Evolutionary conservation across 1,140 invertebrate genomes (phyloP), one percentile per base, ranked within the genome.

Genomic region (Drusus annulatus): DNA sequence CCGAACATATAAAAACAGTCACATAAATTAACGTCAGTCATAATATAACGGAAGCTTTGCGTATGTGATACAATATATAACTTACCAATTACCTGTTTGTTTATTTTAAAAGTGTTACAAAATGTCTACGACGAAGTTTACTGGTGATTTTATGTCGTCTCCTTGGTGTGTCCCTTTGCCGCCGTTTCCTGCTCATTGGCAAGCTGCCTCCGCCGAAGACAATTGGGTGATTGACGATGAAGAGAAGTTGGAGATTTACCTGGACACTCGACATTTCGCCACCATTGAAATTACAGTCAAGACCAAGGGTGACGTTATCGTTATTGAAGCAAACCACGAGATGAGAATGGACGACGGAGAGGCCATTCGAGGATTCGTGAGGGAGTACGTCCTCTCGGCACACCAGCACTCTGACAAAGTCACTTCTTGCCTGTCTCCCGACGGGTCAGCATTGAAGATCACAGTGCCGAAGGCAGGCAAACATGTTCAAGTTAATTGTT

Each of bases 281-380:
- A 94, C 95, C 0, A 92, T 93, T 56, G 95, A 96, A 85, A 92
- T 96, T 10, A 90, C 90, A n/a, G 94, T 96, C 0, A 95, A 94
- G 85, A 93, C 93, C 2, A 91, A 92, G 6, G 94, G 94, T 54
- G 92, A 92, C 65, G 88, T 86, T 1, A 86, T 94, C 0, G 83
- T 93, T 2, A 87, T 94, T 0, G 91, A 93, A 79, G 93, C 90
- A 1, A 93, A 94, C 76, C 92, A 94, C 81, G 93, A 94, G 80
- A 92, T 92, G 50, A 86, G 90, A 63, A 93, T 94, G 60, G 90
- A 93, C 23, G 92, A 94, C 78, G 94, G 94, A 0, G 92, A 85
- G 73, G 91, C 94, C 2, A 91, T 92, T 0, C 87, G 94, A 3
- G 91, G 94, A 51, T 95, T 95, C 81, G 87, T 91, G 3, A 86